A percentile compares a stretch with the other conserved stretches of the same genome.
These are phyloP conservation scores for Operophtera brumata DNA, from an alignment of 2,888 invertebrate genomes.

Conservation along the genomic window DNA sequence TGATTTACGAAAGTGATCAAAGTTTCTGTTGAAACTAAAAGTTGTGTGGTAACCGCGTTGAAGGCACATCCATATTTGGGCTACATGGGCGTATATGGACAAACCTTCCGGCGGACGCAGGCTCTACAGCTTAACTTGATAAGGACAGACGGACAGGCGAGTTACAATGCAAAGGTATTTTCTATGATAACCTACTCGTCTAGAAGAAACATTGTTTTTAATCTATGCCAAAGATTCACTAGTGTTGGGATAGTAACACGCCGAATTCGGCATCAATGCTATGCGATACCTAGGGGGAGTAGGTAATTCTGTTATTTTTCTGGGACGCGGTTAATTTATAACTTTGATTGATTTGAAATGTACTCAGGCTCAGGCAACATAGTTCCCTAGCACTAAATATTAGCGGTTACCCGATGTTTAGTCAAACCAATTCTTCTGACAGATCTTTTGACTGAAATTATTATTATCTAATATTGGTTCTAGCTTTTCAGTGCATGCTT, in stretches of 20 bases:
- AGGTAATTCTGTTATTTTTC: no score
- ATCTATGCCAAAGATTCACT: neutral
- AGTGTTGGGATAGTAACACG: neutral
- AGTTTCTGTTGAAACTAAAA: conserved; percentile 28
- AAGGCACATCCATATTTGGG: conserved; percentile 28
- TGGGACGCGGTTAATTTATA: no score
- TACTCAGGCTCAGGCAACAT: no score
- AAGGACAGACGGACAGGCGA: conserved; percentile 13
- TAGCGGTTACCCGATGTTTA: no score
- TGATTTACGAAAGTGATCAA: conserved; percentile 22
- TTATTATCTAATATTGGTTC: no score
- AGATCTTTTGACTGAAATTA: no score
- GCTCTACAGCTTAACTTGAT: conserved; percentile 21
- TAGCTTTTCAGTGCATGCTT: no score
- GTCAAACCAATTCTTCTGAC: no score
- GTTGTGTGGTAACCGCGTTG: conserved; percentile 28
- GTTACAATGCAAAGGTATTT: conserved; percentile 17
- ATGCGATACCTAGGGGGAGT: no score
- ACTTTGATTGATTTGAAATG: no score
- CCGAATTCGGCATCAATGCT: neutral
- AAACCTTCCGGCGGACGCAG: conserved; percentile 32
- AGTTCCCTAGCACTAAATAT: no score
- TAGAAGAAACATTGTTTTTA: no score
- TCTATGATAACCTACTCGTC: conserved; percentile 10
- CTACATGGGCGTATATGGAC: conserved; percentile 28